These are phyloP conservation scores for Puma concolor DNA, from an alignment of 2,113 vertebrate genomes.

Conservation along the genomic window DNA sequence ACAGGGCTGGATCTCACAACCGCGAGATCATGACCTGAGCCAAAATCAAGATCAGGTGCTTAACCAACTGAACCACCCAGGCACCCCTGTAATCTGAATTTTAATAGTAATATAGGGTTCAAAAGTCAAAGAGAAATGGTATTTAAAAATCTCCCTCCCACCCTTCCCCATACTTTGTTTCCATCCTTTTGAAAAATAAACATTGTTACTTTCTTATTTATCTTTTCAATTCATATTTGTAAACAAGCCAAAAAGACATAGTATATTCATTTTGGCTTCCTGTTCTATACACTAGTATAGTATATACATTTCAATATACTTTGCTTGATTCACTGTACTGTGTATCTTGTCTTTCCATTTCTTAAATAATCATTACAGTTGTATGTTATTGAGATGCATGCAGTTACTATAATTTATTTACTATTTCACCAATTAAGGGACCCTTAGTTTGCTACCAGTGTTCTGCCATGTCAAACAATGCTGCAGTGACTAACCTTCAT, in stretches of 20 bases:
- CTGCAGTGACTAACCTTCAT: not conserved
- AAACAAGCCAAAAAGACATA: not conserved
- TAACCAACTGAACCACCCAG: no score
- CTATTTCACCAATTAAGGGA: not conserved
- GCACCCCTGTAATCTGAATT: not conserved
- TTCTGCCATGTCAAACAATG: slow-evolving; percentile 4
- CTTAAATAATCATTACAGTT: not conserved
- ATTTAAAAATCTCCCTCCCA: not conserved
- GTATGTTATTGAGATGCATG: not conserved
- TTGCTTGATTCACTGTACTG: not conserved
- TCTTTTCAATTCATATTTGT: not conserved
- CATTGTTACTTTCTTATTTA: not conserved
- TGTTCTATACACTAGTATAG: not conserved
- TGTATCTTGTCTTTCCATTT: not conserved
- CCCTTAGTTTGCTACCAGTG: not conserved
- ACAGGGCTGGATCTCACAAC: no score
- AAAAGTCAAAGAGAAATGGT: slow-evolving; percentile 34
- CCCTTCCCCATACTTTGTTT: not conserved
- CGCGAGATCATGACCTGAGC: no score
- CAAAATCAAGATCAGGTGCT: no score
- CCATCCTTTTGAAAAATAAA: not conserved
- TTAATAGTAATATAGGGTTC: slow-evolving; percentile 3
- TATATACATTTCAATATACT: not conserved
- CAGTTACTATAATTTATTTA: not conserved
- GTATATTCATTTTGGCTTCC: not conserved